Percentiles rank a stretch among this genome's conserved stretches.
Conservation (phyloP, 2,888 invertebrate species). For the Pteria penguin region DNA sequence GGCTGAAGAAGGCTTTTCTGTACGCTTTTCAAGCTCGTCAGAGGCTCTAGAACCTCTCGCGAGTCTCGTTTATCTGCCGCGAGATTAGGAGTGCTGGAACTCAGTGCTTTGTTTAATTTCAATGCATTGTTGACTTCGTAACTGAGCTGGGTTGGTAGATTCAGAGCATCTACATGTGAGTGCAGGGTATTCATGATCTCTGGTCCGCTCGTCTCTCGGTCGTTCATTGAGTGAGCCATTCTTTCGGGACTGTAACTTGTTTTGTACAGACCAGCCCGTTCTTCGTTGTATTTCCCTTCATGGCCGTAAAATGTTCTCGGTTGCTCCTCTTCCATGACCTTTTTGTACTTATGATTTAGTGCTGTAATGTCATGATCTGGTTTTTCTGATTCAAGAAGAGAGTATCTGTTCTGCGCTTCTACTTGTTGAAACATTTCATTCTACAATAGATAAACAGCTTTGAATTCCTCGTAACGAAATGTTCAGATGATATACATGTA, state of each 20-base stretch:
- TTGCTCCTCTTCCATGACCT: conserved; percentile 59
- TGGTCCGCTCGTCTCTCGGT: conserved; percentile 62
- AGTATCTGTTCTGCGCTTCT: conserved; percentile 71
- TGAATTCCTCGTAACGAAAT: neutral
- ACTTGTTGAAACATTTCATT: conserved; percentile 71
- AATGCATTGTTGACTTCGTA: conserved; percentile 67
- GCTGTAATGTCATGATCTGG: conserved; percentile 72
- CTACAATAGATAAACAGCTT: neutral
- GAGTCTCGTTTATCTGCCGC: conserved; percentile 63
- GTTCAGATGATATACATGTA: neutral
- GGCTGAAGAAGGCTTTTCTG: conserved; percentile 72
- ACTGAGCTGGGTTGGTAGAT: conserved; percentile 65
- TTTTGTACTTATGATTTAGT: conserved; percentile 69
- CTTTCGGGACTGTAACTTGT: conserved; percentile 76
- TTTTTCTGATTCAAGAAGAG: conserved; percentile 66
- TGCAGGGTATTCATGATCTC: conserved; percentile 67
- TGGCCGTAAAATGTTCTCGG: conserved; percentile 76
- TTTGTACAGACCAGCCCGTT: conserved; percentile 76
- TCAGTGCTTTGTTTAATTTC: conserved; percentile 63
- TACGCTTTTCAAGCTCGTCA: conserved; percentile 52
- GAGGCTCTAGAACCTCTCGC: conserved; percentile 55
- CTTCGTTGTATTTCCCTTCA: conserved; percentile 76
- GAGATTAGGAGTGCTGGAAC: conserved; percentile 56
- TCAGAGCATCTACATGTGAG: conserved; percentile 71
- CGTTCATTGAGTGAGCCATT: conserved; percentile 71